These are phyloP conservation scores for Mycalesis mineus DNA, from an alignment of 2,888 invertebrate genomes.

Conservation along the genomic window DNA sequence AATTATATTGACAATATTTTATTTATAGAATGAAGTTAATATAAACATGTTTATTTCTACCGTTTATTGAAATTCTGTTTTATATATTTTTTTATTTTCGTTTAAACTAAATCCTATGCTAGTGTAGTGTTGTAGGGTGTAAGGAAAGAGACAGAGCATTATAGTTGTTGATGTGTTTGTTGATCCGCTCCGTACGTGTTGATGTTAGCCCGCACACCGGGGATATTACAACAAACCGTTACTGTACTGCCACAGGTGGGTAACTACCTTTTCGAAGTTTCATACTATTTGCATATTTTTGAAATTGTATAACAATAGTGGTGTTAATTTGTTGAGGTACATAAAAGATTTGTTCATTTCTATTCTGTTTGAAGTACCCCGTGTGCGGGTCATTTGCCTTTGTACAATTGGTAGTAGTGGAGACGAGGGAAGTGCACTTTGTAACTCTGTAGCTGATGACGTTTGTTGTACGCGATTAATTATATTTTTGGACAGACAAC, in stretches of 20 bases:
- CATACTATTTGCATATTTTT: too few relatives aligned
- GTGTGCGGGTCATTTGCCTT: constrained; percentile 12
- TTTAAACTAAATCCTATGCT: neutral
- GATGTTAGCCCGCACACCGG: neutral
- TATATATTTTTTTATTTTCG: neutral
- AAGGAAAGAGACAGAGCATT: neutral
- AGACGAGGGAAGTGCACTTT: constrained; percentile 24
- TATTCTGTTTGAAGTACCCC: neutral
- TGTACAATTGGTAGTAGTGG: constrained; percentile 26
- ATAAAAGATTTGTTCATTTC: too few relatives aligned
- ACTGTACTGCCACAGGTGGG: too few relatives aligned
- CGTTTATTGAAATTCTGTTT: too few relatives aligned
- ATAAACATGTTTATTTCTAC: neutral
- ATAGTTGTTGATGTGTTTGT: constrained; percentile 2
- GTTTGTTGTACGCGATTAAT: constrained; percentile 58
- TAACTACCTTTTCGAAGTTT: too few relatives aligned
- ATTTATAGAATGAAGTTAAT: neutral
- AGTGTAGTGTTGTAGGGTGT: neutral
- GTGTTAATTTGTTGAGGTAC: too few relatives aligned
- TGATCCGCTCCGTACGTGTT: neutral
- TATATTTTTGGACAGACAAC: constrained; percentile 73
- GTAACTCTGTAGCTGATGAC: constrained; percentile 53
- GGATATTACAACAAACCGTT: too few relatives aligned
- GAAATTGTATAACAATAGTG: too few relatives aligned
- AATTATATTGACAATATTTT: neutral